Evolutionary conservation across 2,797 vertebrate genomes (phyloP), one percentile per base, ranked within the genome.

Genomic region (Sebastes reedi): DNA sequence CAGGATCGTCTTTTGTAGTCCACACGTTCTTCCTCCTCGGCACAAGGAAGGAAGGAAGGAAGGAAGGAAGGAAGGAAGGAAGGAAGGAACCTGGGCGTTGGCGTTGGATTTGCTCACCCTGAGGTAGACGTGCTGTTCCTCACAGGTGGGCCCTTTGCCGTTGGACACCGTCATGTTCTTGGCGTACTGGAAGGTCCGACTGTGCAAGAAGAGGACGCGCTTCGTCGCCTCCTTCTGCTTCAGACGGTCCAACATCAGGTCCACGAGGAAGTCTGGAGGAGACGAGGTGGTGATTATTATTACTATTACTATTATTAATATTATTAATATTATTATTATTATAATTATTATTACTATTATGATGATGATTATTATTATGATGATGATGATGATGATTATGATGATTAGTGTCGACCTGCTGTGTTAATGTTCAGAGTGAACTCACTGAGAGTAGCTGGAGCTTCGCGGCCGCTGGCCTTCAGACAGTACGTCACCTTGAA

Each of bases 201-300:
- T 95, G 88, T 97, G 95, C 18, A 99, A 94, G 89, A 99, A 99
- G 10, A 98, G 94, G 36, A 97, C 97, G 7, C 98, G 97, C 76
- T 98, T 97, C 29, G 97, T 97, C 0, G 97, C 94, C 87, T 98
- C 98, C 82, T 99, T 99, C 89, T 98, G 98, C 87, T 99, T 99
- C 62, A 98, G 96, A 54, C 97, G 98, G 92, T 99, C 98, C 96
- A 99, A 60, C 46, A 96, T 92, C 52, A 99, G 91, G 74, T 98
- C 96, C 84, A 99, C 96, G 18, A 95, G 96, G 83, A 99, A 99
- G 74, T 89, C 98, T 99, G 93, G 16, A 71, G 70, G 2, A 32
- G 32, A 32, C 32, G 32, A 32, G 32, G 32, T 32, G 32, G 32
- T 10, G 32, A 32, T 32, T 32, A 32, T 32, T 32, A 32, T 1